Evolutionary conservation across 2,888 invertebrate genomes (phyloP).

Genomic region (Idaea aversata): DNA sequence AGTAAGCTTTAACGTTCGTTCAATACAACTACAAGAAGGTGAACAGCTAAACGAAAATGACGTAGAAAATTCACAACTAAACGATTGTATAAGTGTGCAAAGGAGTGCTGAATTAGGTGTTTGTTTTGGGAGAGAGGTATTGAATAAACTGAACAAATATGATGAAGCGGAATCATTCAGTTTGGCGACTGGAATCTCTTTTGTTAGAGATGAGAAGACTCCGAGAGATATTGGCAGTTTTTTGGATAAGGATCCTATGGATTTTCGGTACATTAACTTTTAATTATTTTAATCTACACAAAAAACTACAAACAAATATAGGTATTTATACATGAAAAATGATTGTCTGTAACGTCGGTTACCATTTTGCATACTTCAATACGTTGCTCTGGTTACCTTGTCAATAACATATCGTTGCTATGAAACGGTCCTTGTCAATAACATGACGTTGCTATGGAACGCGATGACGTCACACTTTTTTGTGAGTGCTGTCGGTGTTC

Average conservation of each 20-base stretch:
- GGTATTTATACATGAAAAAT: too few species aligned
- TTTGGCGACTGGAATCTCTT: conserved; percentile 82
- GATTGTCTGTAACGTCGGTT: too few species aligned
- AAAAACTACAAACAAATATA: background rate
- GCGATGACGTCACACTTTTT: too few species aligned
- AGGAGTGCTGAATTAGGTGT: conserved; percentile 75
- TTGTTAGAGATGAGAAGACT: conserved; percentile 83
- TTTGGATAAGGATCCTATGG: conserved; percentile 86
- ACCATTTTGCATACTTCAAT: too few species aligned
- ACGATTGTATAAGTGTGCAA: conserved; percentile 62
- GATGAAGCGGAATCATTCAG: conserved; percentile 84
- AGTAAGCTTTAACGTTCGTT: conserved; percentile 49
- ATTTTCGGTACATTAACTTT: conserved; percentile 80
- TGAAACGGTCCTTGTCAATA: too few species aligned
- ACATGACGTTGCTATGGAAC: too few species aligned
- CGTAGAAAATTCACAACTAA: conserved; percentile 56
- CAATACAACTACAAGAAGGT: conserved; percentile 65
- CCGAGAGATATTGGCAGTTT: conserved; percentile 84
- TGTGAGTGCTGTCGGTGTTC: too few species aligned
- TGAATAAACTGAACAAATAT: conserved; percentile 82
- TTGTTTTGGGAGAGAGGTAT: conserved; percentile 86
- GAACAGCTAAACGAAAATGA: conserved; percentile 61
- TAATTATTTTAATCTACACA: background rate
- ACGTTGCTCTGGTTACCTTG: too few species aligned
- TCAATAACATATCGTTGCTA: too few species aligned